Base-by-base conservation (phyloP, 1,140 invertebrate species). In the Cotesia typhae region DNA sequence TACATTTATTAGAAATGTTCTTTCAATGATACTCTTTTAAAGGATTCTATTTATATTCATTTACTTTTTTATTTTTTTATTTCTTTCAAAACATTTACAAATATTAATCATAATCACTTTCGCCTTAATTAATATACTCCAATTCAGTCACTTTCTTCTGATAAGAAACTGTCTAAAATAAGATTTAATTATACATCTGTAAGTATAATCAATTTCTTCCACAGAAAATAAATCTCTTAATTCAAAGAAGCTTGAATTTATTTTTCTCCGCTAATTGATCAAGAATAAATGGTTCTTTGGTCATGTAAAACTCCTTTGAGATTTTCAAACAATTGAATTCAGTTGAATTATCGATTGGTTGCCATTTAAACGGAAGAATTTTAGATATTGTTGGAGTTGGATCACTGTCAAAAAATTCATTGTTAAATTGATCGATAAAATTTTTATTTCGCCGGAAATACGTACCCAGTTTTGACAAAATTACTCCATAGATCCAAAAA, bases 401-500 rank as follows among this genome's bases (percentile, higher is more conserved):
- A 71, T 35, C 17, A 1, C 38, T 41, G 53, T 41, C 20, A 69
- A 41, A 41, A 41, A 41, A 0, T 41, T 41, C 38, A 41, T 3
- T 41, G 38, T 41, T 41, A 41, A 3, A 7, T 41, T 41, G 38
- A 7, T 41, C 38, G 4, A 41, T 9, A 41, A 41, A 59, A 60
- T 41, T 28, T 38, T 4, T 4, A 14, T 4, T 41, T 41, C 9
- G 9, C 4, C 3, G 1, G 28, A 69, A 9, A 60, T 51, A 72
- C 67, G 70, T 75, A 79, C 81, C 82, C 83, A 66, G 77, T 78
- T 75, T 81, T 85, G 1, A 83, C 83, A 77, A 87, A 87, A 72
- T 84, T 83, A 0, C 80, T 82, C 85, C 83, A 86, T 63, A 84
- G 72, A 77, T 80, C 76, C 0, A 78, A 79, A 17, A 88, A 77